Evolutionary conservation across 2,113 vertebrate genomes (phyloP).

Genomic region (Ciconia maguari): DNA sequence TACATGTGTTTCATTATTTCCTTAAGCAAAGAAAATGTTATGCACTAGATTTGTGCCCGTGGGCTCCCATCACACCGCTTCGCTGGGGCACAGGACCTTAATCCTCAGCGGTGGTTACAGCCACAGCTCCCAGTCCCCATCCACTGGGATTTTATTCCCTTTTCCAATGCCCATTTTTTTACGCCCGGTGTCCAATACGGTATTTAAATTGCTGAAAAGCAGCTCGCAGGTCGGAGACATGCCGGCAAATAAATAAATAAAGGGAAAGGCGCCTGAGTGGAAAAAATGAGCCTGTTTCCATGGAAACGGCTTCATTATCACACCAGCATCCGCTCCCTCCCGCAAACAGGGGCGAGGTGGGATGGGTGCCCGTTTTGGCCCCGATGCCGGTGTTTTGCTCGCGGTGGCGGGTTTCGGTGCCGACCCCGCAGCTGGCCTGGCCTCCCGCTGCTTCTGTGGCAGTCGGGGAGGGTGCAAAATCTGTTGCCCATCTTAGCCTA

Average conservation of each 20-base stretch:
- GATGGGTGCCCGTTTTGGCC: accelerated
- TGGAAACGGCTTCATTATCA: conserved; percentile 38
- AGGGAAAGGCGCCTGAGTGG: neutral
- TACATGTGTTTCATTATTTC: neutral
- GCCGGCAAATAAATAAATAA: neutral
- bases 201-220: neutral
- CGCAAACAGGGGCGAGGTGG: neutral
- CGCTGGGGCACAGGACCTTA: neutral
- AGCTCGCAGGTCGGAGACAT: neutral
- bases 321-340: neutral
- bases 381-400: accelerated
- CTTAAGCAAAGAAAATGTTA: neutral
- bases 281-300: conserved; percentile 47
- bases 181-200: accelerated
- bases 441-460: accelerated
- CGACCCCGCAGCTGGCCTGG: neutral
- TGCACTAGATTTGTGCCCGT: neutral
- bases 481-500: neutral
- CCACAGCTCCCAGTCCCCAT: neutral
- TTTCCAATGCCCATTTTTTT: neutral
- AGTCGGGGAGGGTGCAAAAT: too few relatives aligned
- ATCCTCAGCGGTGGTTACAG: neutral
- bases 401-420: neutral
- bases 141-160: neutral
- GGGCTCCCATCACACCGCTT: neutral